Conservation (phyloP, 2,113 vertebrate genomes). For the Andinoacara biseriatus region DNA sequence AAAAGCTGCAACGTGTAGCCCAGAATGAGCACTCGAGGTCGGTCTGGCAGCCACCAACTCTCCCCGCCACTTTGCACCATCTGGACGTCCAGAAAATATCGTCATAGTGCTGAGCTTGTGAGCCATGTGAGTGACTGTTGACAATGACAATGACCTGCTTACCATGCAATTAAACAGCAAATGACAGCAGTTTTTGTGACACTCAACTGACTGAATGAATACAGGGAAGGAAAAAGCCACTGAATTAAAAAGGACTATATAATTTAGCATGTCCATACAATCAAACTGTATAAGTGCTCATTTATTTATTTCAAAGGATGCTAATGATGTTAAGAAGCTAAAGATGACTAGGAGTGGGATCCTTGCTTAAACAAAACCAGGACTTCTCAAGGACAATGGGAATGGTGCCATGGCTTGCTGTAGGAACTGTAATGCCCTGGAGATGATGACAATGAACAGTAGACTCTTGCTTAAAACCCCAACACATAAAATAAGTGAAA, state of each 20-base stretch:
- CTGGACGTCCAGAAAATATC: conserved; percentile 56
- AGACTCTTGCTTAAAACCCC: conserved; percentile 1
- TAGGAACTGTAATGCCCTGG: conserved; percentile 37
- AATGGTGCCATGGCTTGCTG: conserved; percentile 45
- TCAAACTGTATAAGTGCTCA: neutral
- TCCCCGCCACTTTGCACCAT: conserved; percentile 62
- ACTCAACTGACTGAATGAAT: neutral
- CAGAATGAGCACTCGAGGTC: conserved; percentile 48
- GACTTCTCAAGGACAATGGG: conserved; percentile 66
- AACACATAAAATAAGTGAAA: neutral
- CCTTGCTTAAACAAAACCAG: conserved; percentile 17
- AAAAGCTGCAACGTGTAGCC: conserved; percentile 23
- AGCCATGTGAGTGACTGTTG: conserved; percentile 34
- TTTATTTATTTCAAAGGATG: neutral
- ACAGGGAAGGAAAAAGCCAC: neutral
- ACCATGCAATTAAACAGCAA: conserved; percentile 26
- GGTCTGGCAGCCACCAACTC: conserved; percentile 38
- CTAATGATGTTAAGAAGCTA: neutral
- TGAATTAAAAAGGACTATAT: neutral
- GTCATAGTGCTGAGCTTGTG: conserved; percentile 59
- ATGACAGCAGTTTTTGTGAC: conserved; percentile 30
- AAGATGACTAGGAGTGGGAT: conserved; percentile 5
- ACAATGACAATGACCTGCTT: conserved; percentile 53
- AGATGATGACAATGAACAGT: conserved; percentile 33
- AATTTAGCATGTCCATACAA: neutral